A percentile compares a stretch with the other conserved stretches of the same genome.
These are phyloP conservation scores for Masnerella sp. DNA, from an alignment of 2,888 invertebrate genomes.

Conservation along the genomic window DNA sequence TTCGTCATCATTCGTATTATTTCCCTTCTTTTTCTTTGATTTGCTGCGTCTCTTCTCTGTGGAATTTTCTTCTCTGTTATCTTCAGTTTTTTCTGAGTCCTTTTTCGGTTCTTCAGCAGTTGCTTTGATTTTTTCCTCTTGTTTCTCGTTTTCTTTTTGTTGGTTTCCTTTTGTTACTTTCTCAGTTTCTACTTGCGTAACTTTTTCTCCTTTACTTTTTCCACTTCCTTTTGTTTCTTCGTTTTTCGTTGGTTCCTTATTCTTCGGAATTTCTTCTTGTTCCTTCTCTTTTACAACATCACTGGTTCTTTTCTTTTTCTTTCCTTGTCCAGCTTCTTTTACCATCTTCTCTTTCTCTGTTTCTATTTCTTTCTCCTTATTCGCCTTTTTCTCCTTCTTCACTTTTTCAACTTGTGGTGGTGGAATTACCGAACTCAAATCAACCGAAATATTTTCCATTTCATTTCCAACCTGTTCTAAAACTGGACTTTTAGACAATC, in stretches of 20 bases:
- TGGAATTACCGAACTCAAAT: no score
- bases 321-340: not conserved
- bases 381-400: not conserved
- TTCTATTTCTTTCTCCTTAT: not conserved
- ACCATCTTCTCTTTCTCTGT: not conserved
- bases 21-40: slow-evolving; percentile 71
- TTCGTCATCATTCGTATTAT: slow-evolving; percentile 74
- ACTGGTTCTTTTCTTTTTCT: slow-evolving; percentile 9
- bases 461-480: no score
- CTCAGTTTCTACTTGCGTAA: no score
- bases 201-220: not conserved
- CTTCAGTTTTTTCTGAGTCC: no score
- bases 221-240: no score
- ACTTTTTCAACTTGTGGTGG: no score
- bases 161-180: no score
- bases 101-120: no score
- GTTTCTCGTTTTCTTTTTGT: slow-evolving; percentile 25
- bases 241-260: no score
- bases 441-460: no score
- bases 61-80: slow-evolving; percentile 22
- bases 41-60: slow-evolving; percentile 70
- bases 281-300: not conserved
- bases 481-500: no score
- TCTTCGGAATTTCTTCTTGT: not conserved
- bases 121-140: slow-evolving; percentile 47